Conservation (phyloP, 1,140 invertebrate genomes). For the Habropoda laboriosa region DNA sequence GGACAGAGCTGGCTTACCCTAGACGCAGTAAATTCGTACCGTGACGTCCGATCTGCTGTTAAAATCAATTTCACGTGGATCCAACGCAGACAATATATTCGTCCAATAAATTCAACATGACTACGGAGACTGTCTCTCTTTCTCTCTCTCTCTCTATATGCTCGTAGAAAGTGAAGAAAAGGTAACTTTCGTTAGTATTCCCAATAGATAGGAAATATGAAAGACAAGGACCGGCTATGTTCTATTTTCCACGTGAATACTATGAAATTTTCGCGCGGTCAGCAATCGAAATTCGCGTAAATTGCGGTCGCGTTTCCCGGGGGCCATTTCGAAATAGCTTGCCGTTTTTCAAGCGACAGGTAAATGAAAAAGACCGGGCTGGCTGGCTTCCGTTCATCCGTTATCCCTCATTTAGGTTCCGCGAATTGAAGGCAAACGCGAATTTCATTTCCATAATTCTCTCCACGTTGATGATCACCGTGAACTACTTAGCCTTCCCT, state of each 20-base stretch:
- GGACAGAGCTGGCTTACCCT: background rate
- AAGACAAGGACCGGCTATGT: background rate
- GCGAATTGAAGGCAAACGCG: background rate
- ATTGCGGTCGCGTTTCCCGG: background rate
- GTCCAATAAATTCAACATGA: too few species aligned
- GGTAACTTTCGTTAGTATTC: background rate
- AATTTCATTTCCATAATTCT: slow-evolving; percentile 19
- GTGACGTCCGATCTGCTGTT: background rate
- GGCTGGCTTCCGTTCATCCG: background rate
- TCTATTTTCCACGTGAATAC: background rate
- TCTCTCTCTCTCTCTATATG: background rate
- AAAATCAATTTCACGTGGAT: background rate
- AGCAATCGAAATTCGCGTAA: background rate
- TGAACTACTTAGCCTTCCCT: background rate
- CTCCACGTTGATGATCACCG: background rate
- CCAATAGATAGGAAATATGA: background rate
- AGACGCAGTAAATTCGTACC: background rate
- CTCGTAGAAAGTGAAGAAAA: too few species aligned
- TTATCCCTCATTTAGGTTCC: slow-evolving; percentile 15
- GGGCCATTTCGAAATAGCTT: background rate
- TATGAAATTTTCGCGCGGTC: slow-evolving; percentile 10
- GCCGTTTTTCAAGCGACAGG: background rate
- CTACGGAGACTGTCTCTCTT: background rate
- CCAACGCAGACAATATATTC: too few species aligned
- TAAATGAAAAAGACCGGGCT: background rate